Conservation (phyloP, 2,113 vertebrate genomes). For the Nansenia antarctica region DNA sequence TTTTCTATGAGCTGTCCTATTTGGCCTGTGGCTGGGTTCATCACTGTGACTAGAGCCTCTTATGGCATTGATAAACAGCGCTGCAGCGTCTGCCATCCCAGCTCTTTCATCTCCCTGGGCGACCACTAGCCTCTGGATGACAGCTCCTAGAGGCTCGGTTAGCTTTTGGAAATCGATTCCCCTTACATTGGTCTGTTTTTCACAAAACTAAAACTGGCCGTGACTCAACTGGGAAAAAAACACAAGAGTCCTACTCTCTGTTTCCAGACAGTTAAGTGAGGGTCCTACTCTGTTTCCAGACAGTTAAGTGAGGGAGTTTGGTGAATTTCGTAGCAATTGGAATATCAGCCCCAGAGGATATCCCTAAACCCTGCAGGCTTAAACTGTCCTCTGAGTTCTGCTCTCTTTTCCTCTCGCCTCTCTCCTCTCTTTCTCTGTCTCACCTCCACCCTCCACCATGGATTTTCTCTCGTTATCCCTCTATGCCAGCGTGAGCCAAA, state of each 20-base stretch:
- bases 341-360: constrained; percentile 44
- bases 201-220: constrained; percentile 10
- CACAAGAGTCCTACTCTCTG: constrained; percentile 11
- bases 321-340: constrained; percentile 52
- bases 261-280: constrained; percentile 38
- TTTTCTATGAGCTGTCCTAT: constrained; percentile 8
- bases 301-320: constrained; percentile 37
- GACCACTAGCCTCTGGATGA: constrained; percentile 43
- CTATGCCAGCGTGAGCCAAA: constrained; percentile 51
- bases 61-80: constrained; percentile 50
- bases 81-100: constrained; percentile 51
- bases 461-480: constrained; percentile 63
- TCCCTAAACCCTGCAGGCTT: constrained; percentile 53
- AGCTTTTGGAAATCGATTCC: constrained; percentile 51
- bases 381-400: constrained; percentile 32
- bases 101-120: constrained; percentile 55
- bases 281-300: constrained; percentile 24
- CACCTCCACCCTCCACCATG: constrained; percentile 42
- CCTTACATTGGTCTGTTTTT: constrained; percentile 41
- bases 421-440: constrained; percentile 33
- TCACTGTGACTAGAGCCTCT: constrained; percentile 47
- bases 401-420: constrained; percentile 25
- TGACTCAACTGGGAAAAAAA: constrained; percentile 1
- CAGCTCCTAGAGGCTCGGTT: constrained; percentile 42
- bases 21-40: constrained; percentile 42